phyloP scores from a whole-genome alignment of 2,113 vertebrate genomes.

The Uria aalge region DNA sequence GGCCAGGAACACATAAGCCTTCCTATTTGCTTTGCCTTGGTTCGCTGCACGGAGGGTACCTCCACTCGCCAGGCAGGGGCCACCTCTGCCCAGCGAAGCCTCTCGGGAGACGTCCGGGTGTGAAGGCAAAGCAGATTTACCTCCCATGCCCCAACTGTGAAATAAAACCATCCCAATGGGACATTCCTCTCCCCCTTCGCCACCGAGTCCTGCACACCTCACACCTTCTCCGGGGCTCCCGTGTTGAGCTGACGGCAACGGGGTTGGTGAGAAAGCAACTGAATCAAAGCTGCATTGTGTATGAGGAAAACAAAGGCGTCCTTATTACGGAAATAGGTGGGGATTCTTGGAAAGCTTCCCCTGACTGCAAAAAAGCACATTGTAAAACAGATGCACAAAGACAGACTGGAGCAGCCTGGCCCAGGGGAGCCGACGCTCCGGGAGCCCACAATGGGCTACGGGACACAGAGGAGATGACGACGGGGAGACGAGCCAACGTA shows the following conservation, averaged over 20 bases:
- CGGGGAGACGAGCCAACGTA: fast-evolving
- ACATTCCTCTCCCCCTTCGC: neutral
- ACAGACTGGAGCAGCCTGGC: neutral
- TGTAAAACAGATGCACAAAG: neutral
- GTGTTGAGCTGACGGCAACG: neutral
- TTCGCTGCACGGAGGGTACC: neutral
- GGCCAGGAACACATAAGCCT: neutral
- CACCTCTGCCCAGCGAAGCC: neutral
- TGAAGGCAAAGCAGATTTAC: neutral
- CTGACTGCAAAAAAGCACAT: neutral
- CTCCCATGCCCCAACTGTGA: fast-evolving
- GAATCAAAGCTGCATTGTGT: conserved; percentile 59
- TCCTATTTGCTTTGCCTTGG: neutral
- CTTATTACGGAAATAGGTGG: conserved; percentile 57
- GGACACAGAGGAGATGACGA: neutral
- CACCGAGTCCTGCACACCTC: neutral
- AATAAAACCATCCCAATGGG: neutral
- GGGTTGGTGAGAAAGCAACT: neutral
- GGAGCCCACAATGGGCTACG: fast-evolving
- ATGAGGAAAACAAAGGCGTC: conserved; percentile 34
- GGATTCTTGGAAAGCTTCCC: conserved; percentile 66
- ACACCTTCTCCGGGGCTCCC: neutral
- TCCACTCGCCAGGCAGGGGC: neutral
- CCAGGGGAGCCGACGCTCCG: neutral
- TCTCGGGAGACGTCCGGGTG: neutral